Conservation (phyloP, 2,113 vertebrate genomes). For the Lophotis ruficrista region DNA sequence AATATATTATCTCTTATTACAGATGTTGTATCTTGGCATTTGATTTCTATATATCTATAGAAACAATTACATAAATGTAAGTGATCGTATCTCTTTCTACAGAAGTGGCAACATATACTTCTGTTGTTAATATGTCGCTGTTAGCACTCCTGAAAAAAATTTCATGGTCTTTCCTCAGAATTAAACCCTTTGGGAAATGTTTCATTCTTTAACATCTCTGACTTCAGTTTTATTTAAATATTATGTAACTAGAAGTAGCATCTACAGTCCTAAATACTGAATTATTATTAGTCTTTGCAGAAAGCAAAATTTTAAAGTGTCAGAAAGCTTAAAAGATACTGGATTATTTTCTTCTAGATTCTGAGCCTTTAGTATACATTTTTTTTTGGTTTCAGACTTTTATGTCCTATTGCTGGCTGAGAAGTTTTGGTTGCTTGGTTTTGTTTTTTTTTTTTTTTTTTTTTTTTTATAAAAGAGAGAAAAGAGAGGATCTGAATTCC, state of each 20-base stretch:
- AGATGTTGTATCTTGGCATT: background rate
- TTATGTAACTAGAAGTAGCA: background rate
- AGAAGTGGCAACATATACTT: background rate
- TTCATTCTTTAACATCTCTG: background rate
- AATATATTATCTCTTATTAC: background rate
- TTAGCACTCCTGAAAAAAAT: background rate
- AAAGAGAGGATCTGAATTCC: background rate
- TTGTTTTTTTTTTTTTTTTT: background rate
- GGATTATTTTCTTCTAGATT: background rate
- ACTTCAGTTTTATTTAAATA: background rate
- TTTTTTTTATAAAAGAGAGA: background rate
- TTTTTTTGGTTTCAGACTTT: background rate
- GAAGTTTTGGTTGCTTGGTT: background rate
- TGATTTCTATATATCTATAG: background rate
- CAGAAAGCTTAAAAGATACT: background rate
- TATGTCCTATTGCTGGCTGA: background rate
- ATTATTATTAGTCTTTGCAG: background rate
- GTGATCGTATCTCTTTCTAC: background rate
- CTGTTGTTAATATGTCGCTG: background rate
- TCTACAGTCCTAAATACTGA: background rate
- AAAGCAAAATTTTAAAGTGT: background rate
- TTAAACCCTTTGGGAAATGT: rapidly evolving
- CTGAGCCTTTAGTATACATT: background rate
- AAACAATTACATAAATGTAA: background rate
- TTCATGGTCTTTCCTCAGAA: background rate